These are phyloP conservation scores for Drosophila bunnanda DNA, from an alignment of 2,888 invertebrate species.

Conservation along the genomic window DNA sequence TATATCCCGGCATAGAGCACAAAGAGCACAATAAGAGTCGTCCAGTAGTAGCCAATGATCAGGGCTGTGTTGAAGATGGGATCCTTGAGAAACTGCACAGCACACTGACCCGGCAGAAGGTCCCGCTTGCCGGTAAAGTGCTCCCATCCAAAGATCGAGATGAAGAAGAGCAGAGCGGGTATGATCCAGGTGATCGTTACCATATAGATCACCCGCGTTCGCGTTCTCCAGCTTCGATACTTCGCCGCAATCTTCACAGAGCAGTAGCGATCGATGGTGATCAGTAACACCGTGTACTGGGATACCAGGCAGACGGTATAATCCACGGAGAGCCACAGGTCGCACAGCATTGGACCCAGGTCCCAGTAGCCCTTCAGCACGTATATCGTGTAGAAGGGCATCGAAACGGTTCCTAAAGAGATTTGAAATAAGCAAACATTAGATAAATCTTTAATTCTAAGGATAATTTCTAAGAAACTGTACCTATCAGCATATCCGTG, in stretches of 20 bases:
- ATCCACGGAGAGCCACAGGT: constrained; percentile 99
- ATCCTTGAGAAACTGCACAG: constrained; percentile 98
- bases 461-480: background rate
- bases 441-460: background rate
- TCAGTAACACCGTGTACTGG: constrained; percentile 99
- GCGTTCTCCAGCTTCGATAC: constrained; percentile 98
- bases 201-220: constrained; percentile 96
- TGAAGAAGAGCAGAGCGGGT: constrained; percentile 97
- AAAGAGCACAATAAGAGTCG: constrained; percentile 96
- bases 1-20: constrained; percentile 98
- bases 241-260: constrained; percentile 99
- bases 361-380: constrained; percentile 98
- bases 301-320: constrained; percentile 99
- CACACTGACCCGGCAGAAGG: constrained; percentile 94
- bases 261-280: constrained; percentile 99
- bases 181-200: constrained; percentile 98
- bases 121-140: constrained; percentile 97
- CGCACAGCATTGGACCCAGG: constrained; percentile 97
- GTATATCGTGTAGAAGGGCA: constrained; percentile 99
- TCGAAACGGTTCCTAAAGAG: constrained; percentile 93
- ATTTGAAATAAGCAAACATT: background rate
- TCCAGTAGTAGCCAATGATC: constrained; percentile 99
- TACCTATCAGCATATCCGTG: constrained; percentile 97
- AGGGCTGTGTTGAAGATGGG: constrained; percentile 98
- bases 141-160: constrained; percentile 99